Base-by-base conservation (phyloP, 92 coral and sea anemone species). In the Palythoa caribaeorum region DNA sequence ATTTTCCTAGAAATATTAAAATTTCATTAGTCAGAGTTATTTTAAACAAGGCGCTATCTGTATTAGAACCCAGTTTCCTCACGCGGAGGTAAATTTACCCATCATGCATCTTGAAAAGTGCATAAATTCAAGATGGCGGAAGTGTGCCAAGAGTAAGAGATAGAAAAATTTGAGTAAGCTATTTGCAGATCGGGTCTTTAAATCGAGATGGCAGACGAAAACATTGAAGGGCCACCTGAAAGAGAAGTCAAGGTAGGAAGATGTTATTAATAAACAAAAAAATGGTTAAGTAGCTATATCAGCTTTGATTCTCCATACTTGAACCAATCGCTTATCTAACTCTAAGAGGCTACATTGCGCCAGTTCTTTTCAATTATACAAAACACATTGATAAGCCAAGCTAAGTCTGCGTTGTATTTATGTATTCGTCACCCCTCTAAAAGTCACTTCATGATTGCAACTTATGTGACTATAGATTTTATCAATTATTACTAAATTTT, bases 221-320 rank as follows among this genome's bases (percentile, higher is more conserved):
- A 79, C 17, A 74, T 70, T 72, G 94, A 85, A 47, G 91, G 77
- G 37, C 92, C 92, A 2, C 87, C 92, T 6, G 94, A 91, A 70
- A 71, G 94, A 75, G 94, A 91, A 36, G 94, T 91, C 12, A 91
- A 91, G 94, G 94, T 91, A 78, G 3, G 51, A 37, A 57, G 38
- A 0, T 44, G 16, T 9, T 77, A 11, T 47, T 38, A 17, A 38
- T 54, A 17, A 87, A 53, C 65, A 1, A 13, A 21, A 13, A 53
- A 48, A 9, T 9, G 44, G 9, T 70, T 37, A 65, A 65, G 5
- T 3, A 57, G 65, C 48, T 44, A 28, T 28, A 28, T 28, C 28
- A 28, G 28, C 28, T 28, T 28, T 28, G 28, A 28, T 28, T 28
- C 28, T 28, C 28, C 28, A 28, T 28, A 28, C 28, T 28, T 28